Base-by-base conservation (phyloP, 53 echinoderm and acorn worm genomes). In the Echinarachnius parma region DNA sequence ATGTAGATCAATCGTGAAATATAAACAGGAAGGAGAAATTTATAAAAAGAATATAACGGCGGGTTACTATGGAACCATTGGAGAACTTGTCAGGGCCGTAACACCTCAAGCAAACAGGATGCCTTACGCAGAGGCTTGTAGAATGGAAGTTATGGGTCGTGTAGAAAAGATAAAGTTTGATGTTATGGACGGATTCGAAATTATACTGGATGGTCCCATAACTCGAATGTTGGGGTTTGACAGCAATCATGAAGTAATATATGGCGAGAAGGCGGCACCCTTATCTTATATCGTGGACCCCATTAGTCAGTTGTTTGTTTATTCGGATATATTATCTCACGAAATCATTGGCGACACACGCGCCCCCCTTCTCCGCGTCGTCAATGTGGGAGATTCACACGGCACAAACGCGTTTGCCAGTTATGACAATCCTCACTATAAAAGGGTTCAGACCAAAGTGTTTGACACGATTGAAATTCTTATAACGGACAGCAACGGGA, bases 331-430 rank as follows among this genome's bases (percentile, higher is more conserved):
- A 22, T 63, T 70, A 21, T 69, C 39, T 60, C 34, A 57, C 31
- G 34, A 69, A 29, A 21, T 59, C 49, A 25, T 59, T 64, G 31
- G 79, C 48, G 61, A 86, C 36, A 52, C 25, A 33, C 64, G 61
- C 28, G 74, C 63, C 21, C 78, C 85, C 11, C 75, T 85, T 4
- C 34, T 84, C 10, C 79, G 85, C n/a, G 69, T 48, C 16, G 76
- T 86, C 18, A 72, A 74, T 18, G 78, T 84, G 28, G 61, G 23
- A 33, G 76, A 75, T 0, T 20, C 30, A 30, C 67, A 67, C 47
- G 70, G 86, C 9, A 48, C 62, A 9, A 49, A 54, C 1, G 35
- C 71, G 9, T 71, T 59, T 4, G 39, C 53, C 28, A 29, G 31
- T 22, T 75, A 75, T 35, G 63, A 75, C 31, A 83, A 19, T 59